Evolutionary conservation across 2,797 vertebrate species (phyloP).

Genomic region (Notamacropus eugenii): DNA sequence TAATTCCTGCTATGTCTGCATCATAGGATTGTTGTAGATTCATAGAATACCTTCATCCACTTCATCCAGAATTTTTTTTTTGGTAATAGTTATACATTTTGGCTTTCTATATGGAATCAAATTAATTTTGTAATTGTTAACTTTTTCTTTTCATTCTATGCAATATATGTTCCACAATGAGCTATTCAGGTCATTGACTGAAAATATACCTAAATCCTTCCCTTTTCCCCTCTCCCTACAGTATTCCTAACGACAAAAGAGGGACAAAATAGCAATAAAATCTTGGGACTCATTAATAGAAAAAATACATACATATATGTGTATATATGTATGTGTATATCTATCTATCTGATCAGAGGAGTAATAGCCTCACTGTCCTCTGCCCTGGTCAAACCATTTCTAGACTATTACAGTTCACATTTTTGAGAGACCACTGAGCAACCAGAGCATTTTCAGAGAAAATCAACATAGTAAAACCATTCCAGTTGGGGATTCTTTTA

Average conservation of each 20-base stretch:
- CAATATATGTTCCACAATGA: neutral
- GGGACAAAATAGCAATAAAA: neutral
- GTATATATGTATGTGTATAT: neutral
- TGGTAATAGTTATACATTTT: neutral
- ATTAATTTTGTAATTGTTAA: neutral
- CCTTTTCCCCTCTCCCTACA: neutral
- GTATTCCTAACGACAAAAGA: neutral
- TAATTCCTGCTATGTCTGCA: neutral
- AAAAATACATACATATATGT: neutral
- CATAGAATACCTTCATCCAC: neutral
- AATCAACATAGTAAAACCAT: neutral
- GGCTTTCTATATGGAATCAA: neutral
- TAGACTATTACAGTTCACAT: neutral
- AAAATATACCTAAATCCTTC: neutral
- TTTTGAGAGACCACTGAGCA: neutral
- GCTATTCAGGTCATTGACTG: neutral
- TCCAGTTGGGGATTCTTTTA: neutral
- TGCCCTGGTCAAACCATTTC: neutral
- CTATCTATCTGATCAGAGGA: neutral
- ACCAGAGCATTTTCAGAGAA: neutral
- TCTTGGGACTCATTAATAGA: neutral
- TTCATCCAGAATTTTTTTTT: neutral
- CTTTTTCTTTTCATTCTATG: neutral
- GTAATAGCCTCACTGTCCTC: neutral
- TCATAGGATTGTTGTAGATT: neutral